These are phyloP conservation scores for Acrocera orbiculus DNA, from an alignment of 2,888 invertebrate genomes.

Conservation along the genomic window DNA sequence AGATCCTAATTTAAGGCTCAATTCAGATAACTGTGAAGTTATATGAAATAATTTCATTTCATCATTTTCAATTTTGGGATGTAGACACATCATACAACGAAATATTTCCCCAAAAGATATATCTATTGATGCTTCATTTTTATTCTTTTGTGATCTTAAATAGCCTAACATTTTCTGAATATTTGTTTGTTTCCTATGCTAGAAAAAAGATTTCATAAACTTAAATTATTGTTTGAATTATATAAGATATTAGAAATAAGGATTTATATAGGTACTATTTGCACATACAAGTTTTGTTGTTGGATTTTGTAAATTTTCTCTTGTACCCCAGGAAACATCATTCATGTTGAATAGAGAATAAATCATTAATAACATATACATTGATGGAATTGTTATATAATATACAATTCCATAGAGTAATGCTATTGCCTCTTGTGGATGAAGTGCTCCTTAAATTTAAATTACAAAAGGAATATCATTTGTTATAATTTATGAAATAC, in stretches of 20 bases:
- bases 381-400: conserved; percentile 82
- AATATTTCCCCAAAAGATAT: conserved; percentile 35
- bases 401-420: conserved; percentile 63
- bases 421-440: conserved; percentile 63
- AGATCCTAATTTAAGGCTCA: conserved; percentile 30
- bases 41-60: conserved; percentile 30
- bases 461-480: not conserved
- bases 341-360: conserved; percentile 87
- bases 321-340: conserved; percentile 86
- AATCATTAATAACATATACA: conserved; percentile 83
- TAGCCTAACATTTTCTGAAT: conserved; percentile 15
- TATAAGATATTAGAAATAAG: too few species aligned
- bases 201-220: too few species aligned
- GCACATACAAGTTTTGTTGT: not conserved
- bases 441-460: conserved; percentile 37
- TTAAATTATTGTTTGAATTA: too few species aligned
- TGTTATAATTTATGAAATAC: conserved; percentile 17
- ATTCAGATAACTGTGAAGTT: conserved; percentile 27
- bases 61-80: conserved; percentile 30
- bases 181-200: conserved; percentile 9
- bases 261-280: not conserved
- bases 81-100: conserved; percentile 36
- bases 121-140: conserved; percentile 32
- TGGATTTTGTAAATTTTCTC: conserved; percentile 43
- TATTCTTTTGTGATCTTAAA: conserved; percentile 19